Evolutionary conservation across 2,113 vertebrate genomes (phyloP).

Genomic region (Proteles cristata): DNA sequence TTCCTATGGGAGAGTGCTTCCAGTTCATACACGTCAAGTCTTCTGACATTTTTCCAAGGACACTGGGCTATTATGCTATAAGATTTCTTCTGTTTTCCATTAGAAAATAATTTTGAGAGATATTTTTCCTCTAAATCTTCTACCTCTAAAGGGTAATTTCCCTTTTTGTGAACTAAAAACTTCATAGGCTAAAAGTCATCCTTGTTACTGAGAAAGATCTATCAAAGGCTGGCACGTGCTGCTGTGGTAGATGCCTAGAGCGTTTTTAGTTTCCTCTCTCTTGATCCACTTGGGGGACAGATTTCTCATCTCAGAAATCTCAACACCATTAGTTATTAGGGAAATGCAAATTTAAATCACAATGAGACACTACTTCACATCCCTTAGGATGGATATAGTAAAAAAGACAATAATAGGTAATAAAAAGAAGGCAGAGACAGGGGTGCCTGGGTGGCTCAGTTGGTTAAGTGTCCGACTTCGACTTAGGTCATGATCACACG

Average conservation of each 20-base stretch:
- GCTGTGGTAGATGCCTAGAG: background rate
- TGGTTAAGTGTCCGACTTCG: too few species aligned
- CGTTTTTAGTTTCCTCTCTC: background rate
- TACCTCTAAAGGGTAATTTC: background rate
- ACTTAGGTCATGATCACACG: too few species aligned
- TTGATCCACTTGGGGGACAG: background rate
- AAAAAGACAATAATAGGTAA: background rate
- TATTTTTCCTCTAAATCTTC: constrained; percentile 8
- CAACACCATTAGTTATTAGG: background rate
- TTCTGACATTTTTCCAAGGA: background rate
- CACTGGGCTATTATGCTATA: background rate
- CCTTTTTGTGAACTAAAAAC: background rate
- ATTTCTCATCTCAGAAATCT: background rate
- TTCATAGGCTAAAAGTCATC: background rate
- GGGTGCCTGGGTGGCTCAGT: too few species aligned
- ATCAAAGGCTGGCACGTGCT: background rate
- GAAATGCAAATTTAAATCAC: background rate
- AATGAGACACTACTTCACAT: background rate
- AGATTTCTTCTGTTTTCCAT: background rate
- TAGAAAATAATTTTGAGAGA: background rate
- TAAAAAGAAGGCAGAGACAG: background rate
- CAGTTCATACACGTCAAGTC: background rate
- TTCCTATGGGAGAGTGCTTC: background rate
- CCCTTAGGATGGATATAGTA: background rate
- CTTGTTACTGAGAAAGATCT: background rate